Conservation (phyloP, 2,797 vertebrate species). For the Poeciliopsis paucimaculata region DNA sequence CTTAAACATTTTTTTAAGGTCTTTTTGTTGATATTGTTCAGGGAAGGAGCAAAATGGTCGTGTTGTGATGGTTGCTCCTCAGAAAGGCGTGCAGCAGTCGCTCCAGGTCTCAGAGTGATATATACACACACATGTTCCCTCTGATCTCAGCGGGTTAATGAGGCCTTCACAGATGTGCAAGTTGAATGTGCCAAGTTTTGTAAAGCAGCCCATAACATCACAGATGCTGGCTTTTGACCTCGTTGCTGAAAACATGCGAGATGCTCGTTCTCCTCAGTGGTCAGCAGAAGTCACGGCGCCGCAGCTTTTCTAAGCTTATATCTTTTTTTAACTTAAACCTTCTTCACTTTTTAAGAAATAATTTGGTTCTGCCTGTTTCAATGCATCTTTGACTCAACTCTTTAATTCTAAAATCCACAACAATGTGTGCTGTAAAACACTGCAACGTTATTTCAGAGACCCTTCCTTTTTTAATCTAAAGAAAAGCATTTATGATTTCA, state of each 20-base stretch:
- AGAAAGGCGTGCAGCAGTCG: neutral
- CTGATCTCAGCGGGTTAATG: conserved; percentile 20
- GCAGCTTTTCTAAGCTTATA: neutral
- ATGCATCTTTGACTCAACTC: neutral
- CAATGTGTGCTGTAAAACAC: neutral
- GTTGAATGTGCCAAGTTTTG: conserved; percentile 2
- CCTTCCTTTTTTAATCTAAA: neutral
- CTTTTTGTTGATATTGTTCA: neutral
- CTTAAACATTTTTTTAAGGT: neutral
- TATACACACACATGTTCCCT: neutral
- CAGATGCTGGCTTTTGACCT: conserved; percentile 4
- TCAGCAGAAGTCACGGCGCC: neutral
- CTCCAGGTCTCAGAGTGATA: conserved; percentile 5
- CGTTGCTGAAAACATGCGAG: neutral
- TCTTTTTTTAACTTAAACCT: neutral
- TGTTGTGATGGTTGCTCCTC: neutral
- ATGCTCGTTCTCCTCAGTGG: neutral
- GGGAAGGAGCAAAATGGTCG: neutral
- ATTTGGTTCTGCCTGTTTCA: neutral
- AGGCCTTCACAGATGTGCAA: conserved; percentile 15
- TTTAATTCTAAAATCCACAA: neutral
- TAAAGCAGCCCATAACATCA: conserved; percentile 1
- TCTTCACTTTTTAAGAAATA: neutral
- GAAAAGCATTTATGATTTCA: neutral
- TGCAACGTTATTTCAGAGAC: neutral